phyloP scores from a whole-genome alignment of 1,140 invertebrate genomes.

The Drosophila jambulina region DNA sequence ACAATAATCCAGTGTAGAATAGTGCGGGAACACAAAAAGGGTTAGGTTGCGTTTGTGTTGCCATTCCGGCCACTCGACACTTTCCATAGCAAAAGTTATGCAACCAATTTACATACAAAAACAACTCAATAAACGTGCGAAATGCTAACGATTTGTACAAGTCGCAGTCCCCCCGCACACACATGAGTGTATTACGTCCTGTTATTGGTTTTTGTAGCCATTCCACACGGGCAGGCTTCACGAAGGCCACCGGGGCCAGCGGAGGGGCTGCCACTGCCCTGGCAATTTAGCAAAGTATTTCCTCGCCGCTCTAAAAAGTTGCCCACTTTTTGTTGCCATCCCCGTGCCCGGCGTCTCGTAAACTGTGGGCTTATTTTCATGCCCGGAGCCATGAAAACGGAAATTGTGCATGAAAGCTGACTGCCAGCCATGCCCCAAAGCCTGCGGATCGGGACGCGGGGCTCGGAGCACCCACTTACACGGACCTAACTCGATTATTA shows the following conservation, averaged over 20 bases:
- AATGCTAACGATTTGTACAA: slow-evolving; percentile 83
- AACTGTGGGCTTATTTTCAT: slow-evolving; percentile 78
- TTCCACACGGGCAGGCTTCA: slow-evolving; percentile 31
- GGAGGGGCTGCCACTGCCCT: slow-evolving; percentile 38
- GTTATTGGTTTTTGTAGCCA: slow-evolving; percentile 68
- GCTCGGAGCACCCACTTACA: slow-evolving; percentile 35
- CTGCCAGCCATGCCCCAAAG: slow-evolving; percentile 25
- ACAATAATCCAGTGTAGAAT: slow-evolving; percentile 77
- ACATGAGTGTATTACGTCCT: slow-evolving; percentile 51
- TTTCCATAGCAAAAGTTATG: slow-evolving; percentile 76
- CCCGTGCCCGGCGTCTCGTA: slow-evolving; percentile 41
- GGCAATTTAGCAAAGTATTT: slow-evolving; percentile 83
- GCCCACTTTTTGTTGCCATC: slow-evolving; percentile 64
- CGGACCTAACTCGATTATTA: slow-evolving; percentile 80
- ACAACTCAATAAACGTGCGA: slow-evolving; percentile 84
- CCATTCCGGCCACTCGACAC: slow-evolving; percentile 71
- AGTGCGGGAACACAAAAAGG: slow-evolving; percentile 54
- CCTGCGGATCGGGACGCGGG: not conserved
- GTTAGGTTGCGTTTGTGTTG: slow-evolving; percentile 55
- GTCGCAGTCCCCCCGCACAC: slow-evolving; percentile 50
- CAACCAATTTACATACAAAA: slow-evolving; percentile 83
- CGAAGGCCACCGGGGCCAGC: not conserved
- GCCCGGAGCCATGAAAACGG: slow-evolving; percentile 60
- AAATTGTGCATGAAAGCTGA: slow-evolving; percentile 81
- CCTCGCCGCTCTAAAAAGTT: slow-evolving; percentile 76